phyloP scores from a whole-genome alignment of 2,888 invertebrate species.

The Troglohyphantes excavatus region DNA sequence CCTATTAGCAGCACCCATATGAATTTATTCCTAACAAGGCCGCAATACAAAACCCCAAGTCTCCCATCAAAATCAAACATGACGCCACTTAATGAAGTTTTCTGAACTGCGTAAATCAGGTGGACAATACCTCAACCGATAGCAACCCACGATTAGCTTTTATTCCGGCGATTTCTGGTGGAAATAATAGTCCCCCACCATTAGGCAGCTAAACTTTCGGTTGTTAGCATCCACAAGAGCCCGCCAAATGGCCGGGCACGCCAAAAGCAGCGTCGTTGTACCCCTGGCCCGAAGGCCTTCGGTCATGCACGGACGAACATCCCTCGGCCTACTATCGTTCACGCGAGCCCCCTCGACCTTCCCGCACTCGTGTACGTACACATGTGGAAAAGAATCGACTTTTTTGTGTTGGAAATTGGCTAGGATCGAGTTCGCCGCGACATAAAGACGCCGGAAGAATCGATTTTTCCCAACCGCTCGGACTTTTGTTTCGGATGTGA shows the following conservation, averaged over 20 bases:
- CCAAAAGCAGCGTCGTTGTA: no score
- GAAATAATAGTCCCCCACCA: conserved; percentile 14
- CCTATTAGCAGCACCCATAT: no score
- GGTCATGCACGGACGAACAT: conserved; percentile 60
- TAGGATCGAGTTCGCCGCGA: background rate
- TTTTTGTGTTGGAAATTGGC: background rate
- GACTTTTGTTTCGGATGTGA: background rate
- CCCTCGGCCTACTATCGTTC: conserved; percentile 13
- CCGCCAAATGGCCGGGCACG: conserved; percentile 50
- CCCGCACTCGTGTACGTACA: background rate
- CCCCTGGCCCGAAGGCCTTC: conserved; percentile 19
- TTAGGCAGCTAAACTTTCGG: conserved; percentile 13
- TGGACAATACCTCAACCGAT: background rate
- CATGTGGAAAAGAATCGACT: background rate
- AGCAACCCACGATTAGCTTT: background rate
- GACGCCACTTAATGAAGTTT: background rate
- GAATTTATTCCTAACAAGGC: no score
- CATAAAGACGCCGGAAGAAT: background rate
- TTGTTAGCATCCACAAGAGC: conserved; percentile 5
- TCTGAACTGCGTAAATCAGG: background rate
- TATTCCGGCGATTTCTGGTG: background rate
- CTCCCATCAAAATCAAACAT: no score
- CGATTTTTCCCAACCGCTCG: background rate
- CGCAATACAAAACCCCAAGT: no score
- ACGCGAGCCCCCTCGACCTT: conserved; percentile 24